Conservation (phyloP, 2,797 vertebrate genomes). For the Lutra lutra region DNA sequence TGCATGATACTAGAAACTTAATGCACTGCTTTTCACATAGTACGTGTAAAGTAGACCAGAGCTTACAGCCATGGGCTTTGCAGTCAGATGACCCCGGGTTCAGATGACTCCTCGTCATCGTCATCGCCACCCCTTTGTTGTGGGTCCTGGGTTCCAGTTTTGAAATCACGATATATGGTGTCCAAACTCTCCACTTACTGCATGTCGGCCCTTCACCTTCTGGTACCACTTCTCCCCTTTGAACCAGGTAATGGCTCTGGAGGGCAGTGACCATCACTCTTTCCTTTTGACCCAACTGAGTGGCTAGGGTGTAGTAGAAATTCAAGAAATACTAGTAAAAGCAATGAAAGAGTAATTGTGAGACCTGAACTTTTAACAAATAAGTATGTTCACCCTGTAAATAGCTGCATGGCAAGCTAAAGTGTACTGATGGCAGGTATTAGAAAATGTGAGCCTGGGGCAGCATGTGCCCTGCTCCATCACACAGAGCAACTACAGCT, state of each 20-base stretch:
- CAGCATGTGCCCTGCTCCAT: neutral
- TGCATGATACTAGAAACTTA: neutral
- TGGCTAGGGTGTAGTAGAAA: neutral
- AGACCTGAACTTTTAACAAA: neutral
- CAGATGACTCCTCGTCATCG: neutral
- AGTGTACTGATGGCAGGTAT: neutral
- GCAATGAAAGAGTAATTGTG: neutral
- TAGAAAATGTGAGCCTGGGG: neutral
- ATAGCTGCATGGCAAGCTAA: neutral
- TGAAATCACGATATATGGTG: neutral
- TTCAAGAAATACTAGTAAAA: slow-evolving; percentile 31
- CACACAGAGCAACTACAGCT: neutral
- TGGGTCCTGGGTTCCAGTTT: neutral
- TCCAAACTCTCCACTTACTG: neutral
- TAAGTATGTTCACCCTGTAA: neutral
- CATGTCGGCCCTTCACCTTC: neutral
- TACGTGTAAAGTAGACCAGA: neutral
- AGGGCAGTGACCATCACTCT: neutral
- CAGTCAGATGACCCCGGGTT: neutral
- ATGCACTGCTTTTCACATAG: neutral
- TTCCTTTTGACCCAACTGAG: neutral
- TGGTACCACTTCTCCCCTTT: neutral
- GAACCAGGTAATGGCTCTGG: neutral
- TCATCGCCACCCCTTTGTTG: neutral
- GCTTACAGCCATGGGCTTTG: neutral